Percentiles rank a stretch among this genome's conserved stretches.
Evolutionary conservation across 2,797 vertebrate species (phyloP).

Genomic region (Fratercula arctica): DNA sequence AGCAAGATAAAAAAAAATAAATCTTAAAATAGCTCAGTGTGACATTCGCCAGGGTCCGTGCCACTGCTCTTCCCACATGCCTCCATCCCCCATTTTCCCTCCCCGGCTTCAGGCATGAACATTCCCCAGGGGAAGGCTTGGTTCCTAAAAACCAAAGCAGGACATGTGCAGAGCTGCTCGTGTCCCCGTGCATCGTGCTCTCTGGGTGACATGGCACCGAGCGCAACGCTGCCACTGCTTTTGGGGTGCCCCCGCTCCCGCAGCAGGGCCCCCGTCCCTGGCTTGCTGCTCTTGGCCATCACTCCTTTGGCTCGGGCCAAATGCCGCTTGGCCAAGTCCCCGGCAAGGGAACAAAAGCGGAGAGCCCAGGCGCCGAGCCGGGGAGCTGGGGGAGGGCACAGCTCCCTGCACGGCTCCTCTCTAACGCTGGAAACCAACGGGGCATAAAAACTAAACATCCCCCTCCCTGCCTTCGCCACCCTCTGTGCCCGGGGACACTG

Average conservation of each 20-base stretch:
- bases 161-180: not conserved
- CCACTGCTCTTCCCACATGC: not conserved
- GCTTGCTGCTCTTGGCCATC: not conserved
- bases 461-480: not conserved
- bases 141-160: not conserved
- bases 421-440: accelerated
- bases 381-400: not conserved
- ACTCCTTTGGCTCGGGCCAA: not conserved
- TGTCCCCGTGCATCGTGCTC: accelerated
- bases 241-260: accelerated
- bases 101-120: accelerated
- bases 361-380: not conserved
- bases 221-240: accelerated
- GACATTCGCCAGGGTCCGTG: not conserved
- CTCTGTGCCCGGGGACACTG: accelerated
- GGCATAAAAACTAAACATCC: not conserved
- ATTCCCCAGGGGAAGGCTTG: not conserved
- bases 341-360: conserved; percentile 28
- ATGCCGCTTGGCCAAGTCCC: conserved; percentile 1
- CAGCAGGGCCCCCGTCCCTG: not conserved
- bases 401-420: not conserved
- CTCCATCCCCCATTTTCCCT: accelerated
- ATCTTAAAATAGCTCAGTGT: conserved; percentile 33
- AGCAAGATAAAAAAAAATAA: conserved; percentile 31
- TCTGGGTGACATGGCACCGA: accelerated